phyloP scores from a whole-genome alignment of 2,797 vertebrate species.

The Xenentodon cancila region DNA sequence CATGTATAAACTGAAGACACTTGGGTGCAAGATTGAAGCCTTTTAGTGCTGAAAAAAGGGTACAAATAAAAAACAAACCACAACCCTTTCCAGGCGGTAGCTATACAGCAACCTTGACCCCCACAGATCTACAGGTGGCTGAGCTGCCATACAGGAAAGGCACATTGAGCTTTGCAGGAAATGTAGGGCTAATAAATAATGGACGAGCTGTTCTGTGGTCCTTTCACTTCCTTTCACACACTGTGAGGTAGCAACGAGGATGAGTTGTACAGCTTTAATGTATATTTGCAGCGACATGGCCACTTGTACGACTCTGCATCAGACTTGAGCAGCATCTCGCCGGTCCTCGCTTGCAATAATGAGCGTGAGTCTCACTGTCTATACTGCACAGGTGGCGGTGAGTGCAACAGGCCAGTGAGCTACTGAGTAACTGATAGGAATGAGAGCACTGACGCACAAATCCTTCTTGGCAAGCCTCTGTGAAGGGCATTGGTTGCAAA shows the following conservation, averaged over 20 bases:
- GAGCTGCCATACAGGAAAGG: slow-evolving; percentile 29
- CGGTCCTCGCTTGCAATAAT: neutral
- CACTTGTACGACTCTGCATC: neutral
- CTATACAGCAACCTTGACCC: slow-evolving; percentile 49
- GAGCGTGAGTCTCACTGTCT: neutral
- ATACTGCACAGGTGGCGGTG: neutral
- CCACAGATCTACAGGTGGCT: slow-evolving; percentile 24
- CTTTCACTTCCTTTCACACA: slow-evolving; percentile 15
- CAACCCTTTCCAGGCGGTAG: slow-evolving; percentile 15
- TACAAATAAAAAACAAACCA: neutral
- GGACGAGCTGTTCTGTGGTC: slow-evolving; percentile 40
- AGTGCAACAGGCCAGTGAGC: slow-evolving; percentile 16
- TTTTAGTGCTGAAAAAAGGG: slow-evolving; percentile 5
- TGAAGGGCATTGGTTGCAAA: slow-evolving; percentile 41
- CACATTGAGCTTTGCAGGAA: slow-evolving; percentile 37
- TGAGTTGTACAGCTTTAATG: neutral
- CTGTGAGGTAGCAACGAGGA: neutral
- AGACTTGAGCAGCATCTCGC: neutral
- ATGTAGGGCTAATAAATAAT: slow-evolving; percentile 55
- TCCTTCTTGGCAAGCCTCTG: slow-evolving; percentile 36
- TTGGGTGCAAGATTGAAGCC: slow-evolving; percentile 1
- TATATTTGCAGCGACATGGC: neutral
- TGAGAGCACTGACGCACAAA: slow-evolving; percentile 27
- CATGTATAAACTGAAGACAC: neutral
- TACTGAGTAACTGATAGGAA: slow-evolving; percentile 28